These are phyloP conservation scores for Pocillopora damicornis DNA, from an alignment of 64 coral and sea anemone species.

Conservation along the genomic window DNA sequence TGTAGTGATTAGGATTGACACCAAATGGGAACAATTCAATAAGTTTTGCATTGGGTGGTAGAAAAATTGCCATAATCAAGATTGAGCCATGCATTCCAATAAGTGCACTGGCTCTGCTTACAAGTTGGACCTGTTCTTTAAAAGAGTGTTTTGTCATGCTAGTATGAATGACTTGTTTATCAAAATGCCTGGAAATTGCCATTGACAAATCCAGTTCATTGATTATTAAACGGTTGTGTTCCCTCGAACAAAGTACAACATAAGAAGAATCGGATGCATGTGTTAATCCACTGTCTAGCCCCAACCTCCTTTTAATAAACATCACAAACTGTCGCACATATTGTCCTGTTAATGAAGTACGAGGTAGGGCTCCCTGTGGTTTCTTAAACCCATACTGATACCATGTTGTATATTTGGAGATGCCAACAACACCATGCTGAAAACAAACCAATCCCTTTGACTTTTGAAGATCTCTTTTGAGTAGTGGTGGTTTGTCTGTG, in stretches of 20 bases:
- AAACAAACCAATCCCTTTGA: constrained; percentile 73
- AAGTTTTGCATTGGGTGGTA: constrained; percentile 57
- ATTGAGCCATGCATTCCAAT: constrained; percentile 98
- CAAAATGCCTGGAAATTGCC: constrained; percentile 65
- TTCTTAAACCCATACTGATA: constrained; percentile 92
- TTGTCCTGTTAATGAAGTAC: constrained; percentile 41
- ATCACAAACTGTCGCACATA: constrained; percentile 69
- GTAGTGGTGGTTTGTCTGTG: constrained; percentile 39
- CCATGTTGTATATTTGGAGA: constrained; percentile 94
- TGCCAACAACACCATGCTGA: constrained; percentile 73
- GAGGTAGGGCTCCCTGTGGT: constrained; percentile 63
- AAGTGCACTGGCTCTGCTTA: constrained; percentile 68
- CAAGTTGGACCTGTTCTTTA: constrained; percentile 58
- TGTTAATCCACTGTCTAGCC: background rate
- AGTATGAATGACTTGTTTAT: constrained; percentile 65
- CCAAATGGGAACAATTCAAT: constrained; percentile 93
- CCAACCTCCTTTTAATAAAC: constrained; percentile 65
- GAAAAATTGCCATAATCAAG: constrained; percentile 83
- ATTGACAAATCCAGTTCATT: constrained; percentile 83
- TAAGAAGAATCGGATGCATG: constrained; percentile 18
- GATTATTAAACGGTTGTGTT: constrained; percentile 76
- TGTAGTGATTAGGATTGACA: constrained; percentile 76
- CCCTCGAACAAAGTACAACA: constrained; percentile 76
- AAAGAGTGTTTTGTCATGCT: constrained; percentile 89
- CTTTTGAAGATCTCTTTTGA: constrained; percentile 50